Conservation (phyloP, 2,113 vertebrate genomes). For the Daboia siamensis region DNA sequence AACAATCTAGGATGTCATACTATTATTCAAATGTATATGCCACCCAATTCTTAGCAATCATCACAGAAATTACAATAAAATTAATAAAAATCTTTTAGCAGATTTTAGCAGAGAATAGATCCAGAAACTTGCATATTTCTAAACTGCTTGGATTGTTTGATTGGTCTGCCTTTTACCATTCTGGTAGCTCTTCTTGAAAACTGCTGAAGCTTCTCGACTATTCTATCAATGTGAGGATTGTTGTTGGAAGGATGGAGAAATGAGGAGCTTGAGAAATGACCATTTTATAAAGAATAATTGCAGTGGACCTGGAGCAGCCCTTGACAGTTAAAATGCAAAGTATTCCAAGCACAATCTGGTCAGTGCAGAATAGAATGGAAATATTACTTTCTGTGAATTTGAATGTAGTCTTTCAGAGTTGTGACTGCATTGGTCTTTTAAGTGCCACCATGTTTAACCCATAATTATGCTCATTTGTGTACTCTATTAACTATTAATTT, state of each 20-base stretch:
- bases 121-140: neutral
- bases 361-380: neutral
- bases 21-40: neutral
- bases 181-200: neutral
- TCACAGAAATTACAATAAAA: neutral
- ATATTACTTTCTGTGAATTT: neutral
- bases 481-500: neutral
- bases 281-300: neutral
- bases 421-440: neutral
- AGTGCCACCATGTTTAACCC: neutral
- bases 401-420: neutral
- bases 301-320: neutral
- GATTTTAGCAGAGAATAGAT: neutral
- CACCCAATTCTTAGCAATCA: neutral
- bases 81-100: neutral
- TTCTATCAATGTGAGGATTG: neutral
- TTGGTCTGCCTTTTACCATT: neutral
- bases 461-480: neutral
- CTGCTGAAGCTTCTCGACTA: neutral
- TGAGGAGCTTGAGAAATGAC: neutral
- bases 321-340: neutral
- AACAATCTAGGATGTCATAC: neutral
- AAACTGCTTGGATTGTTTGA: neutral
- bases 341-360: neutral
- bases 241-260: neutral